Evolutionary conservation across 2,888 invertebrate genomes (phyloP).

Genomic region (Protophormia terraenovae): DNA sequence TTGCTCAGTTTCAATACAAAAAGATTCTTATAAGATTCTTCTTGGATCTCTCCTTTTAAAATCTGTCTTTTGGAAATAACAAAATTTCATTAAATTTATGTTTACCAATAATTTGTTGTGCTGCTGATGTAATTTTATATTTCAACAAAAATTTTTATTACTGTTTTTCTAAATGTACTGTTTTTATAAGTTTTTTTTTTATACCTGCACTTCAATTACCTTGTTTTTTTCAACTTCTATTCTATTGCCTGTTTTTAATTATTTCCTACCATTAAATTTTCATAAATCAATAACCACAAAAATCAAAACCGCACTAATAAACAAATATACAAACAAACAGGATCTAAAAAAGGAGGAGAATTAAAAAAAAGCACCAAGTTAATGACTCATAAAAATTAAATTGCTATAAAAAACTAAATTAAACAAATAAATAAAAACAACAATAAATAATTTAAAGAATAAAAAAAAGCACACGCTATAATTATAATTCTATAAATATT

Average conservation of each 20-base stretch:
- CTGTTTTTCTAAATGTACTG: too few relatives aligned
- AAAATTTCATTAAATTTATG: too few relatives aligned
- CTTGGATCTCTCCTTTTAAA: too few relatives aligned
- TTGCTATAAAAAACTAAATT: constrained; percentile 52
- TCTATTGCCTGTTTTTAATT: background rate
- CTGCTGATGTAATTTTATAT: too few relatives aligned
- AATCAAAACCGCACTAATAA: constrained; percentile 61
- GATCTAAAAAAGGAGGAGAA: background rate
- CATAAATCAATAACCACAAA: constrained; percentile 64
- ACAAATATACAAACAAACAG: constrained; percentile 22
- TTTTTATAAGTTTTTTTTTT: background rate
- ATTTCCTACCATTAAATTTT: constrained; percentile 34
- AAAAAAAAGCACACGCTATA: constrained; percentile 16
- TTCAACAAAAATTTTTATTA: too few relatives aligned
- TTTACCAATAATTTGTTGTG: too few relatives aligned
- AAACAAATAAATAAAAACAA: constrained; percentile 52
- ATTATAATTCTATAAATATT: constrained; percentile 9
- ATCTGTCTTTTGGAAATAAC: too few relatives aligned
- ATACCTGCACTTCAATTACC: background rate
- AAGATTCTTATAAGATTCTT: too few relatives aligned
- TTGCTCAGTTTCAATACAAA: too few relatives aligned
- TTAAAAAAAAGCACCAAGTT: constrained; percentile 28
- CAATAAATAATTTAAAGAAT: constrained; percentile 27
- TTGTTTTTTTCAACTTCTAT: background rate
- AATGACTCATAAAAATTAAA: constrained; percentile 64